Percentiles rank a stretch among this genome's conserved stretches.
Evolutionary conservation across 1,140 invertebrate species (phyloP).

Genomic region (Druon quercuslanigerum): DNA sequence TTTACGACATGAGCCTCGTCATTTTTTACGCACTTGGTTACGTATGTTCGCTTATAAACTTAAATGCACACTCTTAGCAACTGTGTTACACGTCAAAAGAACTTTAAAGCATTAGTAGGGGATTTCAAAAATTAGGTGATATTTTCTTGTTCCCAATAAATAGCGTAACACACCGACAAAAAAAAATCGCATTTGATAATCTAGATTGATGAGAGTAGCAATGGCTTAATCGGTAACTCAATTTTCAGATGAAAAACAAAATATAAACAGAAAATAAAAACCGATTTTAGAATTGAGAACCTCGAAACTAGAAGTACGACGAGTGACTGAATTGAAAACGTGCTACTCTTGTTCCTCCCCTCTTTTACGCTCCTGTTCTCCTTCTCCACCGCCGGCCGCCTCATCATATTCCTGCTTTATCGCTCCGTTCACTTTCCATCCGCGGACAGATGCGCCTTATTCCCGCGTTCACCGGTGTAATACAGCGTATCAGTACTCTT

Average conservation of each 20-base stretch:
- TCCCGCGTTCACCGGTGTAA: background rate
- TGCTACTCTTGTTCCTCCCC: slow-evolving; percentile 16
- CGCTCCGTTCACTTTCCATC: background rate
- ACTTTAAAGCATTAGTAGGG: background rate
- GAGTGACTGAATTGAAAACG: slow-evolving; percentile 7
- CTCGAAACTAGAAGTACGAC: slow-evolving; percentile 2
- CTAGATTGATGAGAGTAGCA: background rate
- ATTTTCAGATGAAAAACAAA: background rate
- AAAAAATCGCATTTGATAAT: background rate
- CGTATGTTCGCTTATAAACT: background rate
- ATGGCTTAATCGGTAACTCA: background rate
- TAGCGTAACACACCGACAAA: background rate
- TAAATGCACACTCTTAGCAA: slow-evolving; percentile 3
- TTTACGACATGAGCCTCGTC: too few relatives aligned
- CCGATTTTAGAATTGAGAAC: slow-evolving; percentile 9
- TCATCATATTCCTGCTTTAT: slow-evolving; percentile 18
- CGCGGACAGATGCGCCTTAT: background rate
- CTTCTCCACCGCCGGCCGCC: slow-evolving; percentile 9
- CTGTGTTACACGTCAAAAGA: background rate
- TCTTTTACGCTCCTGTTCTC: background rate
- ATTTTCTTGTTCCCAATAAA: background rate
- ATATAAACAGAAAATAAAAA: slow-evolving; percentile 20
- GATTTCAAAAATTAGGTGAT: background rate
- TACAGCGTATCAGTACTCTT: slow-evolving; percentile 3
- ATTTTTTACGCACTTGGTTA: background rate